These are phyloP conservation scores for Parazoanthus atlanticus DNA, from an alignment of 92 coral and sea anemone genomes.

Conservation along the genomic window DNA sequence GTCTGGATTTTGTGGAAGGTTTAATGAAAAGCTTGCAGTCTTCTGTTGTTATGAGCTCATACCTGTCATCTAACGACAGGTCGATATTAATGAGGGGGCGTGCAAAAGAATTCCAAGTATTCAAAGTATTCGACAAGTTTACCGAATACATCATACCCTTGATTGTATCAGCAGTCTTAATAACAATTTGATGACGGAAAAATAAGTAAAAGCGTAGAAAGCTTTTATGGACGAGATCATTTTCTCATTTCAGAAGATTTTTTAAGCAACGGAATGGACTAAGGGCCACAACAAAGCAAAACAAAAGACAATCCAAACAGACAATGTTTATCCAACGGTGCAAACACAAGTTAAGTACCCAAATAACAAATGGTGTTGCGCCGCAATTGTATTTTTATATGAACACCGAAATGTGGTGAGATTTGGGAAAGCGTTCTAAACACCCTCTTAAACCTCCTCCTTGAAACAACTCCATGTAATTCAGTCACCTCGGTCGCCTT, in stretches of 20 bases:
- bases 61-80: no score
- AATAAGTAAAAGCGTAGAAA: no score
- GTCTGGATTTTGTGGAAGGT: not conserved
- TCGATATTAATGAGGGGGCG: conserved; percentile 13
- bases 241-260: conserved; percentile 3
- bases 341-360: not conserved
- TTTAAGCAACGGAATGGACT: not conserved
- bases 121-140: not conserved
- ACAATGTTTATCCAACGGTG: not conserved
- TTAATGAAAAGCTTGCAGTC: conserved; percentile 3
- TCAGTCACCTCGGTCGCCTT: not conserved
- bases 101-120: conserved; percentile 21
- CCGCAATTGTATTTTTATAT: not conserved
- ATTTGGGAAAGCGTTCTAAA: not conserved
- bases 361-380: not conserved
- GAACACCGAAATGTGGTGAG: no score
- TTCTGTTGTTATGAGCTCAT: not conserved
- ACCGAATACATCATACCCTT: not conserved
- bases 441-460: not conserved
- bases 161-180: not conserved
- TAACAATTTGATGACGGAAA: not conserved
- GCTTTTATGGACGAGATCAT: not conserved
- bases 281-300: not conserved
- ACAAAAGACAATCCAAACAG: not conserved
- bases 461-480: not conserved